A percentile compares a stretch with the other conserved stretches of the same genome.
Conservation (phyloP, 2,888 invertebrate species). For the Apodemia mormo region DNA sequence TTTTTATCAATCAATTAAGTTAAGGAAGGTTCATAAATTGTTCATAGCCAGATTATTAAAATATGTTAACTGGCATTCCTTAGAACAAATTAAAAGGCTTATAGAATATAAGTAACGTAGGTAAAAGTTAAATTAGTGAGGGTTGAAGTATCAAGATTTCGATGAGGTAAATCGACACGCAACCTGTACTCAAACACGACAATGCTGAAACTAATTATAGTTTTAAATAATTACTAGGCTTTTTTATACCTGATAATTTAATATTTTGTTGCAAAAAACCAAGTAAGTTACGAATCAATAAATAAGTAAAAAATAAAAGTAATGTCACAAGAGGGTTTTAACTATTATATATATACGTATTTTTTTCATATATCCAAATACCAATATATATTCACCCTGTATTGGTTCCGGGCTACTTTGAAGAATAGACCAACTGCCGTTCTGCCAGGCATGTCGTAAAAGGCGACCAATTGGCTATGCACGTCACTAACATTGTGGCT, state of each 20-base stretch:
- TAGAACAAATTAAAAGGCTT: constrained; percentile 1
- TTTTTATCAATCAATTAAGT: no score
- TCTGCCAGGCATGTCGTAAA: no score
- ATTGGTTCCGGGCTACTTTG: no score
- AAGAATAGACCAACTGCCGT: no score
- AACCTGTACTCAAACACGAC: constrained; percentile 67
- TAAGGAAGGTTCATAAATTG: neutral
- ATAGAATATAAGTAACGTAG: constrained; percentile 3
- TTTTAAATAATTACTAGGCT: neutral
- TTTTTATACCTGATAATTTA: neutral
- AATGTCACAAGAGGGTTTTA: no score
- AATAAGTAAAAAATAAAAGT: no score
- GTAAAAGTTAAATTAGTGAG: constrained; percentile 35
- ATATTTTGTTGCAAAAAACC: neutral
- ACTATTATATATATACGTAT: no score
- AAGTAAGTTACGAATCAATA: no score
- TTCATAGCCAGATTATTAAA: neutral
- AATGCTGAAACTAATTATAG: constrained; percentile 38
- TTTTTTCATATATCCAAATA: no score
- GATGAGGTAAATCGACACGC: constrained; percentile 59
- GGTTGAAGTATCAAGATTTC: constrained; percentile 66
- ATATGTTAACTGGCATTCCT: neutral
- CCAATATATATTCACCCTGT: no score
- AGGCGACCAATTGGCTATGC: no score
- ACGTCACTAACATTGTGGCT: no score